Percentiles rank a stretch among this genome's conserved stretches.
Evolutionary conservation across 2,113 vertebrate genomes (phyloP).

Genomic region (Vicugna pacos): DNA sequence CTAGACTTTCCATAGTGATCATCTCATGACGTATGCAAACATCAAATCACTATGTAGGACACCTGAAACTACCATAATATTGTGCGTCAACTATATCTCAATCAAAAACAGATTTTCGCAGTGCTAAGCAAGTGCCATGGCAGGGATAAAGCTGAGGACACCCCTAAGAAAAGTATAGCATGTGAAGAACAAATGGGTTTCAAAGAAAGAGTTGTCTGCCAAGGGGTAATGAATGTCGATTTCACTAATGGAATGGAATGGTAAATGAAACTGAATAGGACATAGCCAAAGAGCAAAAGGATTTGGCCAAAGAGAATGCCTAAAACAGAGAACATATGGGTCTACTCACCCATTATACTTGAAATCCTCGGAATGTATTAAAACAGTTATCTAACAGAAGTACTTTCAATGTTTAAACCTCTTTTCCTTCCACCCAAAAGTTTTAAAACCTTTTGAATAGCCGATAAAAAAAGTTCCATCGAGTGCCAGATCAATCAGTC

Average conservation of each 20-base stretch:
- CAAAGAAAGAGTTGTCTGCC: background rate
- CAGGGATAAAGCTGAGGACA: background rate
- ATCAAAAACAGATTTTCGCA: constrained; percentile 5
- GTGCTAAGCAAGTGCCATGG: background rate
- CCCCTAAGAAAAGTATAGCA: background rate
- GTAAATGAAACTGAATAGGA: background rate
- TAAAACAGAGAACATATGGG: background rate
- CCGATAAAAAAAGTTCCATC: background rate
- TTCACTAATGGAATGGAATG: background rate
- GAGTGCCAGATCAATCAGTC: constrained; percentile 20
- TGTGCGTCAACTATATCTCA: background rate
- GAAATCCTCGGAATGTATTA: background rate
- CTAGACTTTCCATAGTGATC: background rate
- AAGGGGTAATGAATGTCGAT: background rate
- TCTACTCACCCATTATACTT: background rate
- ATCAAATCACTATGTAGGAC: background rate
- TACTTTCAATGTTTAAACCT: background rate
- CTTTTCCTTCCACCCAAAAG: constrained; percentile 30
- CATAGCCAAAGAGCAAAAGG: background rate
- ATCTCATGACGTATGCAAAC: background rate
- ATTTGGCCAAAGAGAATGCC: background rate
- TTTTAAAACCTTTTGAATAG: constrained; percentile 47
- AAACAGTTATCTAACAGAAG: background rate
- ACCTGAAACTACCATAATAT: background rate
- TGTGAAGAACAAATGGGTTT: background rate